These are phyloP conservation scores for Drymonia ruficornis DNA, from an alignment of 2,888 invertebrate species.

Conservation along the genomic window DNA sequence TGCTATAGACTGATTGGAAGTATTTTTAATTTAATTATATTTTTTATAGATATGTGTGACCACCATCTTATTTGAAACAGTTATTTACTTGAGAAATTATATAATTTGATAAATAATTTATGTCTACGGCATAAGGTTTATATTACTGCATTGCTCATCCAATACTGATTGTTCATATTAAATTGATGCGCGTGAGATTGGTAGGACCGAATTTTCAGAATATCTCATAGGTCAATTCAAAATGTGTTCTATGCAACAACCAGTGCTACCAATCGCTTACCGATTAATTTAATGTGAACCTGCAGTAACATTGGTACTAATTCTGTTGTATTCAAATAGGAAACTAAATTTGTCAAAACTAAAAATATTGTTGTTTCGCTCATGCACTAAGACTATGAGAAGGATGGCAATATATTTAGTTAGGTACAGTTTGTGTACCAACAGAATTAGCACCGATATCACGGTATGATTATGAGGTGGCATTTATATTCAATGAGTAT, in stretches of 20 bases:
- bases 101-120: not conserved
- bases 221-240: not conserved
- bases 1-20: no score
- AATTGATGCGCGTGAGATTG: not conserved
- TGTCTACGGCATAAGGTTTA: not conserved
- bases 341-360: no score
- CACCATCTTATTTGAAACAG: not conserved
- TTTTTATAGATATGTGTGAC: no score
- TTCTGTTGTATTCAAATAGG: no score
- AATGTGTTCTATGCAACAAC: not conserved
- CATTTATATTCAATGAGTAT: conserved; percentile 68
- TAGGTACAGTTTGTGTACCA: no score
- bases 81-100: no score
- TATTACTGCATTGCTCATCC: not conserved
- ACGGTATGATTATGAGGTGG: conserved; percentile 60
- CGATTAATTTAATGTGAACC: not conserved
- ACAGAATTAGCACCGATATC: conserved; percentile 3
- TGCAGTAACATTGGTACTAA: conserved; percentile 6
- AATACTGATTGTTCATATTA: not conserved
- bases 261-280: not conserved
- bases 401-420: no score
- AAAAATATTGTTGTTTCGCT: no score
- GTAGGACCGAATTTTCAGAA: not conserved
- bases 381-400: no score
- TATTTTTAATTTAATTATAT: no score